Conservation (phyloP, 2,797 vertebrate genomes). For the Botia almorhae region DNA sequence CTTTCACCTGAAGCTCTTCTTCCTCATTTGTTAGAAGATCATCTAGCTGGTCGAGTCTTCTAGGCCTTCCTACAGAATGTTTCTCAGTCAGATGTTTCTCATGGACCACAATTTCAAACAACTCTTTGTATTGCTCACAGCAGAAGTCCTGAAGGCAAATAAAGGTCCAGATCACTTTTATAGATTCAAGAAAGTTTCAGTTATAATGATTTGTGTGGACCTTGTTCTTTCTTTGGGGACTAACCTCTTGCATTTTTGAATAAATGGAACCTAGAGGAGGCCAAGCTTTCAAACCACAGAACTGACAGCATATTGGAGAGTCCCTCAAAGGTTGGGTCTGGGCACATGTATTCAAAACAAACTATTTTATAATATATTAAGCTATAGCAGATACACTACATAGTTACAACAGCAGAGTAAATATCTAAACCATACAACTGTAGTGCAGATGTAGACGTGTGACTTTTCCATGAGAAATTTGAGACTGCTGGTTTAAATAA, state of each 20-base stretch:
- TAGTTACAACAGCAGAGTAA: too few relatives aligned
- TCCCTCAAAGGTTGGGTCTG: slow-evolving; percentile 46
- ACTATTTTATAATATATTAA: background rate
- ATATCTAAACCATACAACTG: too few relatives aligned
- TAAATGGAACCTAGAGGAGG: slow-evolving; percentile 59
- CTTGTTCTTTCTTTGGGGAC: slow-evolving; percentile 1
- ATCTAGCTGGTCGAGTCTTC: background rate
- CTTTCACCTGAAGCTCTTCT: slow-evolving; percentile 38
- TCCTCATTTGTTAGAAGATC: slow-evolving; percentile 10
- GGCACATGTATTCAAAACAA: background rate
- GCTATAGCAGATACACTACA: background rate
- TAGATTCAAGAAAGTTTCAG: background rate
- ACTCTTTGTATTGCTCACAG: slow-evolving; percentile 61
- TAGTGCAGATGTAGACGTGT: too few relatives aligned
- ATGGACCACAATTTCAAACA: slow-evolving; percentile 62
- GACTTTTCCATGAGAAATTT: background rate
- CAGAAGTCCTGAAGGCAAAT: slow-evolving; percentile 63
- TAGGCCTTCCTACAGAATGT: background rate
- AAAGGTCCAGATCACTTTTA: background rate
- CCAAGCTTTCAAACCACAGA: slow-evolving; percentile 64
- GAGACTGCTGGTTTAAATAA: background rate
- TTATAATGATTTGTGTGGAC: background rate
- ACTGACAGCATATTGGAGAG: slow-evolving; percentile 64
- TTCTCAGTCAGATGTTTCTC: slow-evolving; percentile 51
- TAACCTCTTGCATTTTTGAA: slow-evolving; percentile 58